phyloP scores from a whole-genome alignment of 2,113 vertebrate genomes.

The Furnarius figulus region DNA sequence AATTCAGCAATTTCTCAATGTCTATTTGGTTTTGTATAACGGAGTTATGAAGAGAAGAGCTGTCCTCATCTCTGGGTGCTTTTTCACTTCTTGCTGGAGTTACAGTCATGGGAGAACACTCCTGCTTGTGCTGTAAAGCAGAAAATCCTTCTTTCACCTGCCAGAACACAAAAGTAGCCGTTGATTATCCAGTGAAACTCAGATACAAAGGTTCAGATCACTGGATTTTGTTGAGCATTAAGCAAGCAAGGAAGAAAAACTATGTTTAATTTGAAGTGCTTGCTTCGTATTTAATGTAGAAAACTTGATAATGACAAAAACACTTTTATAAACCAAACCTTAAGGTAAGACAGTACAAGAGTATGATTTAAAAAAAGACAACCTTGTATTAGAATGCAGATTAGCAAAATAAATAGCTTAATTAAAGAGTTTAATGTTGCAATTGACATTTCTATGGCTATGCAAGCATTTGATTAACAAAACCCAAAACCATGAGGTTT shows the following conservation, averaged over 20 bases:
- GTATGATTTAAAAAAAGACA: background rate
- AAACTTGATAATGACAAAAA: background rate
- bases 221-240: background rate
- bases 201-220: background rate
- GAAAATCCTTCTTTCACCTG: slow-evolving; percentile 54
- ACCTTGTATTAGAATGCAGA: background rate
- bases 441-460: slow-evolving; percentile 31
- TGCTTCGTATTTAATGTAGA: background rate
- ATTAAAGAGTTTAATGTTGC: slow-evolving; percentile 55
- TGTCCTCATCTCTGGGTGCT: background rate
- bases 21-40: slow-evolving; percentile 41
- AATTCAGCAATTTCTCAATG: slow-evolving; percentile 59
- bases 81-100: background rate
- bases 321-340: background rate
- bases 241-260: background rate
- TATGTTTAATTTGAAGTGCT: background rate
- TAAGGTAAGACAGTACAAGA: background rate
- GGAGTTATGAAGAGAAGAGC: background rate
- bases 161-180: background rate
- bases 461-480: slow-evolving; percentile 40
- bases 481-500: slow-evolving; percentile 36
- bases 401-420: slow-evolving; percentile 42
- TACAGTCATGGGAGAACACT: background rate
- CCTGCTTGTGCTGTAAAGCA: background rate
- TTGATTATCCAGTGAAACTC: background rate